Base-by-base conservation (phyloP, 2,888 invertebrate species). In the Eupithecia exiguata region DNA sequence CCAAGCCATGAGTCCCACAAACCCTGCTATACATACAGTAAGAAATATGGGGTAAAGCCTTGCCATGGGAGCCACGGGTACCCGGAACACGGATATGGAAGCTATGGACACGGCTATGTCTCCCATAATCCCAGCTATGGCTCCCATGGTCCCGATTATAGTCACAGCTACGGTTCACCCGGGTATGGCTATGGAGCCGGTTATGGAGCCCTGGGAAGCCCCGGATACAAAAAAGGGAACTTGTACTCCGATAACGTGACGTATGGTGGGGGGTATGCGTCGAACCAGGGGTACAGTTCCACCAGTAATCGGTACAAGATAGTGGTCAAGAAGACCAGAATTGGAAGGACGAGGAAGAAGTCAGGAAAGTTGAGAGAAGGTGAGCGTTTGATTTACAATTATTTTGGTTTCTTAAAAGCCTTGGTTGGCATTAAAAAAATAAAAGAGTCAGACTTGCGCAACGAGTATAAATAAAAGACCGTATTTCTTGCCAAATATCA, bases 281-380 rank as follows among this genome's bases (percentile, higher is more conserved):
- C 90, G 0, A 87, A 82, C 2, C 91, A 92, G 72, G 85, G 89
- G 2, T 88, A 89, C 68, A 88, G 63, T n/a, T 5, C 87, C 43
- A 81, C 87, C 0, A 91, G 90, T 69, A 87, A 89, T 72, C 89
- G 87, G 62, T 88, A 89, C 53, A 91, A 92, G 74, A 84, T 94
- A 0, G 90, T 94, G 2, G 87, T 92, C 7, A 89, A 88, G 79
- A 92, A 89, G 75, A 89, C 87, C 1, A 87, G 85, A 70, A 80
- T 83, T 1, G 84, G 84, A 0, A 81, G 46, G 65, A 86, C 83
- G 58, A 88, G 84, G 77, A 84, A 81, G 46, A 85, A 81, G 68
- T 84, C 86, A 0, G 84, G 86, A 70, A 91, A 89, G 72, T 65
- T 89, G 46, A 68, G 4, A 68, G 74, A 79, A 81, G 89, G 93